phyloP scores from a whole-genome alignment of 1,140 invertebrate genomes.

The Temnothorax longispinosus region DNA sequence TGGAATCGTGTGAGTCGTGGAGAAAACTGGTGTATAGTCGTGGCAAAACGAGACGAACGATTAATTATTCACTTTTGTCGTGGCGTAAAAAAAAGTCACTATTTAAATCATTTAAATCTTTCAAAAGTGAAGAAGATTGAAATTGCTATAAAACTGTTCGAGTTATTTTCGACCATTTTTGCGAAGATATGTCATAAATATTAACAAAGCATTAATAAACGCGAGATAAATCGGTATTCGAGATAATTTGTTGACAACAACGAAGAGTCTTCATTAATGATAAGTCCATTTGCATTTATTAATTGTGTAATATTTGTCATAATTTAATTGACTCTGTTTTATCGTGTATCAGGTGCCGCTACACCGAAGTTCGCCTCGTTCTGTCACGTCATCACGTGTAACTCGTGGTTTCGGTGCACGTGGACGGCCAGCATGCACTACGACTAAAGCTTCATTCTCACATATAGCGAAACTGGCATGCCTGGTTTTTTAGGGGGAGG shows the following conservation, averaged over 20 bases:
- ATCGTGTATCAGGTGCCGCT: neutral
- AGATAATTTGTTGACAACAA: neutral
- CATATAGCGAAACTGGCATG: slow-evolving; percentile 67
- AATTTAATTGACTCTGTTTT: neutral
- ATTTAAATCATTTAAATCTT: neutral
- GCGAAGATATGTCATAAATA: neutral
- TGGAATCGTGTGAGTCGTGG: slow-evolving; percentile 37
- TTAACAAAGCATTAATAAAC: neutral
- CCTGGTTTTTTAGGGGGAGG: slow-evolving; percentile 27
- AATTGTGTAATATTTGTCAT: neutral
- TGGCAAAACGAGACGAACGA: slow-evolving; percentile 36
- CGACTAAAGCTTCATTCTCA: slow-evolving; percentile 71
- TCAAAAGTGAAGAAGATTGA: neutral
- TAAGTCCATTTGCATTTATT: slow-evolving; percentile 1
- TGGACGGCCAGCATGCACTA: slow-evolving; percentile 69
- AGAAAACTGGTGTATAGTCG: slow-evolving; percentile 24
- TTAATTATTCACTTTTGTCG: neutral
- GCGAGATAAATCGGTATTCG: neutral
- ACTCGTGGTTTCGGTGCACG: slow-evolving; percentile 61
- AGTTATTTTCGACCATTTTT: neutral
- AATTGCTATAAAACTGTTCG: neutral
- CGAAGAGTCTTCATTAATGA: neutral
- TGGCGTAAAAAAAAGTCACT: neutral
- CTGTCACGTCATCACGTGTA: slow-evolving; percentile 31
- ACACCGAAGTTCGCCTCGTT: slow-evolving; percentile 21